Evolutionary conservation across 2,113 vertebrate species (phyloP).

Genomic region (Terrapene triunguis): DNA sequence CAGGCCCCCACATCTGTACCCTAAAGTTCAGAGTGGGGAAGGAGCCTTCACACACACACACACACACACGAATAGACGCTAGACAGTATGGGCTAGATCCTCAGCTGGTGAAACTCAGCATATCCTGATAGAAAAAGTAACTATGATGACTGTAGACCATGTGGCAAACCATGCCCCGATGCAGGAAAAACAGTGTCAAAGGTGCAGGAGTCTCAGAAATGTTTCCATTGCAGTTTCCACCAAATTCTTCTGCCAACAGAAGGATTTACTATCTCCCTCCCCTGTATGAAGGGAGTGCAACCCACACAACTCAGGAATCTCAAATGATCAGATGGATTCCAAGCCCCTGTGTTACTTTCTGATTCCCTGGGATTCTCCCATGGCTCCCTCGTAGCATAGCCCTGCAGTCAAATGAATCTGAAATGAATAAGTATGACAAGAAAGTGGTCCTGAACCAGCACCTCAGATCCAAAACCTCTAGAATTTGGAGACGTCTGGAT

Average conservation of each 20-base stretch:
- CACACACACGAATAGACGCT: not conserved
- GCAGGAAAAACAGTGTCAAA: not conserved
- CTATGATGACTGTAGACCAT: not conserved
- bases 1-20: no score
- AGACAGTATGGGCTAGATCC: not conserved
- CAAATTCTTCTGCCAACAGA: not conserved
- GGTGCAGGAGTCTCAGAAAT: not conserved
- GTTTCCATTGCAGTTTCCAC: not conserved
- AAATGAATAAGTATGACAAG: not conserved
- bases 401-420: not conserved
- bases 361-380: not conserved
- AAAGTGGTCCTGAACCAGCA: not conserved
- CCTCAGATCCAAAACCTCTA: not conserved
- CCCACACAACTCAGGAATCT: not conserved
- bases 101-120: not conserved
- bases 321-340: not conserved
- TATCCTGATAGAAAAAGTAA: not conserved
- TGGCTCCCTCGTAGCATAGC: fast-evolving
- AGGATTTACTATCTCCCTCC: not conserved
- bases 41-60: not conserved
- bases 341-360: not conserved
- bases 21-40: no score
- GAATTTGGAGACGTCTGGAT: not conserved
- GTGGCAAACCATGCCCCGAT: fast-evolving
- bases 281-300: not conserved